These are phyloP conservation scores for Phrynocephalus vlangalii DNA, from an alignment of 2,797 vertebrate genomes.

Conservation along the genomic window DNA sequence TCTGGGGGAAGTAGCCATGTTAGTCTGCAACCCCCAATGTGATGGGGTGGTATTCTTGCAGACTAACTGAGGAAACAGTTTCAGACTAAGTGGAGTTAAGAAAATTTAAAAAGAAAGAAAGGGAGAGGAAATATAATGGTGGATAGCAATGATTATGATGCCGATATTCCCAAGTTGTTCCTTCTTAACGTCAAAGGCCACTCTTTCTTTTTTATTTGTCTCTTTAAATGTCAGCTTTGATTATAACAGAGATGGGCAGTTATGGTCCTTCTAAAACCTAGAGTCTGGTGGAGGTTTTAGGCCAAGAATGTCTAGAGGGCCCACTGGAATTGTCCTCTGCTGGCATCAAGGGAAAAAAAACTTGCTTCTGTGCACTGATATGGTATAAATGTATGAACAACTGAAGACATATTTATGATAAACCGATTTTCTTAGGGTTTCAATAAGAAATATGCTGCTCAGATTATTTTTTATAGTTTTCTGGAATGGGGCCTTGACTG, in stretches of 20 bases:
- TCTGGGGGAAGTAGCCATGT: background rate
- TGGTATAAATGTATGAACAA: background rate
- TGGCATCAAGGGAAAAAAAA: background rate
- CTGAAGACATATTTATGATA: constrained; percentile 27
- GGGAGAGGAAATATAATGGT: background rate
- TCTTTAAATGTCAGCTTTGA: background rate
- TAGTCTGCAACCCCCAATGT: background rate
- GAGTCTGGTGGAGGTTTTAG: too few relatives aligned
- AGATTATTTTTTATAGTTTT: constrained; percentile 24
- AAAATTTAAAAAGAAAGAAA: background rate
- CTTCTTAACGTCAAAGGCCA: background rate
- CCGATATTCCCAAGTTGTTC: background rate
- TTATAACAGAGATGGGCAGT: background rate
- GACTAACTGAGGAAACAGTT: background rate
- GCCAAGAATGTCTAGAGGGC: too few relatives aligned
- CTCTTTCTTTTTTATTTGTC: background rate
- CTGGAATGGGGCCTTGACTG: background rate
- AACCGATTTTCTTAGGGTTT: constrained; percentile 4
- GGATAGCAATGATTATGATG: background rate
- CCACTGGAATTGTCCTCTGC: background rate
- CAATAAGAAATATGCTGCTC: constrained; percentile 4
- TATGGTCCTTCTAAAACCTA: too few relatives aligned
- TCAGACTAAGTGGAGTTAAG: background rate
- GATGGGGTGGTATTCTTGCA: background rate
- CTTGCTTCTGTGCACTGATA: constrained; percentile 2